phyloP scores from a whole-genome alignment of 2,113 vertebrate genomes.

The Lepisosteus oculatus region DNA sequence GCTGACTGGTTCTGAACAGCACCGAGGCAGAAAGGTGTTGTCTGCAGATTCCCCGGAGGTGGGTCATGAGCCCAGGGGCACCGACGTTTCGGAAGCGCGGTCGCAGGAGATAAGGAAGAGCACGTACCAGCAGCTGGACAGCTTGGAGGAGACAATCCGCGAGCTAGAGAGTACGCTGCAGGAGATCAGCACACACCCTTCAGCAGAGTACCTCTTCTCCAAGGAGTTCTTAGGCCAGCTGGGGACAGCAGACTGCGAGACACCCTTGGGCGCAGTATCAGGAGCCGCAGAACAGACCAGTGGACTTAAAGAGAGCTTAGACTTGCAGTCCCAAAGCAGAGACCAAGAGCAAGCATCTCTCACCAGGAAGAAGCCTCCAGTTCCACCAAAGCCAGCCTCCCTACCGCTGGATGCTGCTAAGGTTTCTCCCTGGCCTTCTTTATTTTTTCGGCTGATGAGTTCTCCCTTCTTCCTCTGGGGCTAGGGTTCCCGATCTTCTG shows the following conservation, averaged over 20 bases:
- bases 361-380: conserved; percentile 60
- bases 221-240: conserved; percentile 7
- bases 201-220: conserved; percentile 27
- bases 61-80: neutral
- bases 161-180: conserved; percentile 83
- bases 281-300: neutral
- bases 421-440: conserved; percentile 56
- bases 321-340: neutral
- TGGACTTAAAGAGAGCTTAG: neutral
- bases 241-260: accelerated
- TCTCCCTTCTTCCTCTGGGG: conserved; percentile 33
- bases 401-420: conserved; percentile 46
- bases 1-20: neutral
- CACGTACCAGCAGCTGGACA: conserved; percentile 73
- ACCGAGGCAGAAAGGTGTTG: neutral
- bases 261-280: accelerated
- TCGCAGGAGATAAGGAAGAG: conserved; percentile 30
- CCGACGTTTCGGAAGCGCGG: no score
- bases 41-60: conserved; percentile 18
- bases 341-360: conserved; percentile 17
- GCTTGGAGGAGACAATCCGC: conserved; percentile 85
- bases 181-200: conserved; percentile 68
- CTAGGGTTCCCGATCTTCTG: neutral
- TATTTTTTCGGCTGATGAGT: conserved; percentile 14
- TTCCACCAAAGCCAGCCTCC: conserved; percentile 73